A percentile compares a stretch with the other conserved stretches of the same genome.
Evolutionary conservation across 2,888 invertebrate genomes (phyloP).

Genomic region (Hipparchia semele): DNA sequence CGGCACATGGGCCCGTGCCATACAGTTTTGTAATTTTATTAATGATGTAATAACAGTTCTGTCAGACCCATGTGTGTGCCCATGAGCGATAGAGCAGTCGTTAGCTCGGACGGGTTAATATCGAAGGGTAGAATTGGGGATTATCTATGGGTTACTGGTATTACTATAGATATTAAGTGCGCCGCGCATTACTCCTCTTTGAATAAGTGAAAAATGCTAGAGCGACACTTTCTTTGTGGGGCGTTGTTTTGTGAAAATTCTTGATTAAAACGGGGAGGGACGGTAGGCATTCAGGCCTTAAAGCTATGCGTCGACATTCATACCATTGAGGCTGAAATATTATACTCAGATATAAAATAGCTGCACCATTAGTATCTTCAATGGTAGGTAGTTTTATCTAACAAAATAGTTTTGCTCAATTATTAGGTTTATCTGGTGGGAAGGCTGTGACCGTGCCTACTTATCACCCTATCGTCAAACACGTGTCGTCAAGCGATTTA

Average conservation of each 20-base stretch:
- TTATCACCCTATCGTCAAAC: no score
- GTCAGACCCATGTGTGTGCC: conserved; percentile 80
- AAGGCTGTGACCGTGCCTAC: no score
- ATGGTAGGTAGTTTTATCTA: background rate
- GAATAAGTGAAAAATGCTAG: conserved; percentile 32
- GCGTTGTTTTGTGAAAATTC: conserved; percentile 36
- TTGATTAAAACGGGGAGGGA: conserved; percentile 32
- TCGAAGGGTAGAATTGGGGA: conserved; percentile 70
- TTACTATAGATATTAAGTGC: conserved; percentile 38
- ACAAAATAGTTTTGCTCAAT: background rate
- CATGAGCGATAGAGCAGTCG: conserved; percentile 81
- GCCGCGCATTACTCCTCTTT: conserved; percentile 32
- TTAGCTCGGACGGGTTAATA: conserved; percentile 80
- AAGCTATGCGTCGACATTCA: conserved; percentile 26
- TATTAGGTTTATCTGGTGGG: no score
- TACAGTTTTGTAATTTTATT: conserved; percentile 82
- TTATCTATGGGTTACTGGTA: conserved; percentile 65
- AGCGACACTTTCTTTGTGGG: conserved; percentile 33
- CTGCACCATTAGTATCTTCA: background rate
- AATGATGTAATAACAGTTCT: conserved; percentile 83
- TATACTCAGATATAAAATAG: conserved; percentile 14
- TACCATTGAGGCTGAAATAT: conserved; percentile 19
- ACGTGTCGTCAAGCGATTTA: no score
- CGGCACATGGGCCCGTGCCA: conserved; percentile 66
- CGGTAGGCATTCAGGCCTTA: conserved; percentile 23